Percentiles rank a stretch among this genome's conserved stretches.
phyloP scores from a whole-genome alignment of 2,888 invertebrate genomes.

The Catocala nupta region DNA sequence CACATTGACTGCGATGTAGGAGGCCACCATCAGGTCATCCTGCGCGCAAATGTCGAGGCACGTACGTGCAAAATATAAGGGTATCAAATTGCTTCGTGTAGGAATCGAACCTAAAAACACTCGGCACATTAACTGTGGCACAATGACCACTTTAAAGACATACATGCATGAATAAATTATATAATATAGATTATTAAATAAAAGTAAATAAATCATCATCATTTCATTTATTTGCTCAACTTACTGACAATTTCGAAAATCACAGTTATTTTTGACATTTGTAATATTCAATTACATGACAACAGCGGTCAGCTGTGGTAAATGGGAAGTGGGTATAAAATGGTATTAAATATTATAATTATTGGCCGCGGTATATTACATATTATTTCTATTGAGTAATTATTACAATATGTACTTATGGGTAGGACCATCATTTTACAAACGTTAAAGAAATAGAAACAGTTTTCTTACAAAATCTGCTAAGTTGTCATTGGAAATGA shows the following conservation, averaged over 20 bases:
- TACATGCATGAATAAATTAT: too few species aligned
- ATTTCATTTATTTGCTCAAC: conserved; percentile 87
- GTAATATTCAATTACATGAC: conserved; percentile 81
- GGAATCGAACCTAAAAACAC: too few species aligned
- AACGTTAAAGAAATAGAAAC: conserved; percentile 52
- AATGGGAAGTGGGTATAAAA: conserved; percentile 86
- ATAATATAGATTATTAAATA: conserved; percentile 6
- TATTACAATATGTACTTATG: conserved; percentile 69
- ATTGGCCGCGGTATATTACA: conserved; percentile 85
- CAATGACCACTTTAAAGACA: too few species aligned
- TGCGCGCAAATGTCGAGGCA: too few species aligned
- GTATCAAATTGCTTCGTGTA: too few species aligned
- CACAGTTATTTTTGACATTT: conserved; percentile 87
- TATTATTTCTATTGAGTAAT: conserved; percentile 72
- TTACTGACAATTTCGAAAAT: conserved; percentile 88
- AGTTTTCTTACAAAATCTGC: conserved; percentile 38
- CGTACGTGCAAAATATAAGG: too few species aligned
- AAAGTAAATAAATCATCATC: conserved; percentile 65
- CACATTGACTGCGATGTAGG: too few species aligned
- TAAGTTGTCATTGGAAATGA: conserved; percentile 51
- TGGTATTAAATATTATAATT: conserved; percentile 84
- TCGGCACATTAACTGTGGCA: too few species aligned
- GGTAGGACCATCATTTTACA: conserved; percentile 65
- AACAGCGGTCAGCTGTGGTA: conserved; percentile 80
- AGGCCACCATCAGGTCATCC: too few species aligned